Evolutionary conservation across 2,797 vertebrate genomes (phyloP), one percentile per base, ranked within the genome.

Genomic region (Hydrocynus forskahlii): DNA sequence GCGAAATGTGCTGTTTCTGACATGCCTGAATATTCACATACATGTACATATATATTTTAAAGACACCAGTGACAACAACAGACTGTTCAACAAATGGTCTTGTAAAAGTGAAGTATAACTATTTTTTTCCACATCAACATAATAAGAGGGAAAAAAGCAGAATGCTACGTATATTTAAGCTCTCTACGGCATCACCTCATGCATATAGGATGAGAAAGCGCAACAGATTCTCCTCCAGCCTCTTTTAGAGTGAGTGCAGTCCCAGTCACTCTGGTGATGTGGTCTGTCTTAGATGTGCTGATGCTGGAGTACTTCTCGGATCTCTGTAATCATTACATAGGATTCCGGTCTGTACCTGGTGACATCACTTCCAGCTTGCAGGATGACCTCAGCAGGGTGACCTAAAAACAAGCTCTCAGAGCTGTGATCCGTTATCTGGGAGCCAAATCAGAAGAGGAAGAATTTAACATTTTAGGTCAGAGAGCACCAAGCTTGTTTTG

Each of bases 111-210:
- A n/a, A n/a, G n/a, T n/a, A n/a, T n/a, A n/a, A n/a, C n/a, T n/a
- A n/a, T n/a, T n/a, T n/a, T n/a, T n/a, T n/a, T n/a, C 17, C 17
- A 55, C 5, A 13, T 55, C 4, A 59, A 12, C n/a, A 59, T 59
- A 9, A 59, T 23, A 23, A 21, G n/a, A 21, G 57, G 3, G 2
- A 3, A 59, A 7, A n/a, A 17, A 7, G 7, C n/a, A 57, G 5
- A 57, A 23, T 12, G 10, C 6, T n/a, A n/a, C n/a, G n/a, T 21
- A 57, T 19, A 17, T n/a, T n/a, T 71, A 66, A 75, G 71, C 64
- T 81, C 77, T 77, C 79, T 75, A 80, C 80, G 77, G 78, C 55
- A 72, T 84, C 85, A 75, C 55, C 59, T 9, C 62, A 80, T 71
- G 55, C 67, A 60, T 43, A 38, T 40, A 59, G 57, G 38, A 79